Evolutionary conservation across 2,888 invertebrate species (phyloP).

Genomic region (Lacanobia oleracea): DNA sequence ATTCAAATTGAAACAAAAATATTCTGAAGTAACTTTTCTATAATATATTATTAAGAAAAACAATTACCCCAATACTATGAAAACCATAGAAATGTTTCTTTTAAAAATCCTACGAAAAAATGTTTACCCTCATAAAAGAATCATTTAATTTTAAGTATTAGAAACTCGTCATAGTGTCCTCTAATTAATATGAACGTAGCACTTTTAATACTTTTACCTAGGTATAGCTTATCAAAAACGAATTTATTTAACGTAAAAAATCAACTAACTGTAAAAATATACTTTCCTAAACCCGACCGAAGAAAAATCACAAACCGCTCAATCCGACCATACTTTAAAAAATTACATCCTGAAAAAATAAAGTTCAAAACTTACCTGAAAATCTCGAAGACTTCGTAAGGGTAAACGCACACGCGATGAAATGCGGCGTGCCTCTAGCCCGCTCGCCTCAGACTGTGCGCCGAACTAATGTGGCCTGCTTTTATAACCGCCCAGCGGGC

Average conservation of each 20-base stretch:
- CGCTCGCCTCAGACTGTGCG: constrained; percentile 59
- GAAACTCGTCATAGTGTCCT: not conserved
- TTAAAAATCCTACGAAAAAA: not conserved
- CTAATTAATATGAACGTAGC: not conserved
- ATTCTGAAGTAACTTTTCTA: not conserved
- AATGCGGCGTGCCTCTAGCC: constrained; percentile 55
- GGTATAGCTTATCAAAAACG: not conserved
- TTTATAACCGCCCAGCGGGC: constrained; percentile 57
- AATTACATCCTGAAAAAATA: constrained; percentile 8
- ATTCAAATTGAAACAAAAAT: not conserved
- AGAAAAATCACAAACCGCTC: not conserved
- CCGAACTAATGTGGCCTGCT: constrained; percentile 32
- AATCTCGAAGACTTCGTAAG: constrained; percentile 52
- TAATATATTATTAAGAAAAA: no score
- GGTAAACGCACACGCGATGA: constrained; percentile 48
- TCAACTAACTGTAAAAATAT: no score
- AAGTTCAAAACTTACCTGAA: constrained; percentile 63
- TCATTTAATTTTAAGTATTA: no score
- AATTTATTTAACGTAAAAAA: no score
- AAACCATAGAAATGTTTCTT: not conserved
- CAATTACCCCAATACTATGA: no score
- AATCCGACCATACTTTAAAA: not conserved
- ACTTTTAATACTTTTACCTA: not conserved
- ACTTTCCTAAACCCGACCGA: not conserved
- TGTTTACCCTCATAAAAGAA: no score